These are phyloP conservation scores for Chionodraco myersi DNA, from an alignment of 2,113 vertebrate genomes.

Conservation along the genomic window DNA sequence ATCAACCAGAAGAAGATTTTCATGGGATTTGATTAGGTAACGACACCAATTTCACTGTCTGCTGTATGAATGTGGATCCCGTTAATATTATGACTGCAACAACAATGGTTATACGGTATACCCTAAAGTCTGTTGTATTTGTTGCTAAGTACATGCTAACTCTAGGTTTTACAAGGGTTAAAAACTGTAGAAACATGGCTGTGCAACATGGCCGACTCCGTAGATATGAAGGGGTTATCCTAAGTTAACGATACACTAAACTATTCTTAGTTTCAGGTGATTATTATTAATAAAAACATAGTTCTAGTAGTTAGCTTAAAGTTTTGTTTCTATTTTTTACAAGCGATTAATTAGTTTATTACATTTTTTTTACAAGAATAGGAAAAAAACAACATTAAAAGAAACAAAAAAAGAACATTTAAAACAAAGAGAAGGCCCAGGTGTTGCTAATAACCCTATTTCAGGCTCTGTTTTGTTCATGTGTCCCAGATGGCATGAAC, in stretches of 20 bases:
- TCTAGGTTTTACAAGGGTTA: background rate
- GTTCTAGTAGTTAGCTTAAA: no score
- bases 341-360: background rate
- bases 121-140: background rate
- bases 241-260: no score
- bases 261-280: no score
- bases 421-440: background rate
- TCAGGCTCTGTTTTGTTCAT: background rate
- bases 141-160: background rate
- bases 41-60: slow-evolving; percentile 14
- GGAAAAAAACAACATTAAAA: background rate
- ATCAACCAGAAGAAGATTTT: slow-evolving; percentile 18
- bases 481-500: background rate
- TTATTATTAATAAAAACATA: no score
- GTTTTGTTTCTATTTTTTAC: background rate
- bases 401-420: background rate
- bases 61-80: background rate
- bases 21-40: background rate
- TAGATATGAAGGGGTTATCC: no score
- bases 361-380: background rate
- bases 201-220: no score
- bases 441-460: background rate
- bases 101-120: background rate
- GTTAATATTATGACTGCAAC: slow-evolving; percentile 1
- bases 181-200: background rate